Evolutionary conservation across 2,113 vertebrate genomes (phyloP), one percentile per base, ranked within the genome.

Genomic region (Actenoides hombroni): DNA sequence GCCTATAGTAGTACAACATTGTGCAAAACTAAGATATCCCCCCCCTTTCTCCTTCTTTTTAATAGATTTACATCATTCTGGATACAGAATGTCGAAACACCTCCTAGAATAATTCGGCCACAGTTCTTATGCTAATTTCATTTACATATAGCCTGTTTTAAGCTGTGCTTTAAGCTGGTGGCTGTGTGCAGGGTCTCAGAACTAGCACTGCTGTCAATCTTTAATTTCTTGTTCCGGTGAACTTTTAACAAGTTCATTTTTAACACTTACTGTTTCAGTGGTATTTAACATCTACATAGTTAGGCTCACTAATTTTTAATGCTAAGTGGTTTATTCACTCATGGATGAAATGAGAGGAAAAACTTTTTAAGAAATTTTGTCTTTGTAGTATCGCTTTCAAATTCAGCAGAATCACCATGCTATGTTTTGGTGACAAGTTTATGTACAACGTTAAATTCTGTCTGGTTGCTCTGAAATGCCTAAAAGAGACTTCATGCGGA

Each of bases 11-110:
- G 11, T 67, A 25, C 12, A 46, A 35, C 9, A 6, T 40, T 0
- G 1, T 68, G 23, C 19, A 60, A 87, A 90, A 23, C 13, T 8
- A 33, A 76, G 39, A 33, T 0, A 10, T 16, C 0, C 2, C 2
- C 6, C 5, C 3, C 12, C 5, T 48, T 73, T 69, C 16, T 74
- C 6, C 10, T 49, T 77, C 10, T 49, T 81, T 29, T 78, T 10
- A 33, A 20, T 26, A 68, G 12, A 6, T 63, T 67, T 80, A 15
- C 57, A 14, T 82, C 4, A 65, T 65, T 88, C 79, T 57, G 5
- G 61, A 48, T 33, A 37, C 2, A 16, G 42, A 88, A 53, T 42
- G 16, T 76, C 33, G 39, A 65, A 73, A 48, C 19, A 33, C 5
- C 7, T 79, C 48, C 39, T 42, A 28, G 92, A 78, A 86, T 46